phyloP scores from a whole-genome alignment of 2,113 vertebrate species.

The Regulus satrapa region DNA sequence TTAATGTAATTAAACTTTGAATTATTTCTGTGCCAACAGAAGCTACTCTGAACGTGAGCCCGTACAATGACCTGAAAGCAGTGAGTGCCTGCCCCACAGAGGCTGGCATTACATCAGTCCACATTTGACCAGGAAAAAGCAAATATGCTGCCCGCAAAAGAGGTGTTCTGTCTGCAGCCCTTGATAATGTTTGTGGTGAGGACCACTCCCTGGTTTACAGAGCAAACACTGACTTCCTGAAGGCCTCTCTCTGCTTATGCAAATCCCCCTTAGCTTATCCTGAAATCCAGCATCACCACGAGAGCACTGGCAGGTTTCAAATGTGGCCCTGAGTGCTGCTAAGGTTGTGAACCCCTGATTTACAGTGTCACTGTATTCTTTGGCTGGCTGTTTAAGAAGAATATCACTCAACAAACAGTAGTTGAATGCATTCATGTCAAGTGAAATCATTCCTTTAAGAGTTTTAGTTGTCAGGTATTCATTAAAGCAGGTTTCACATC shows the following conservation, averaged over 20 bases:
- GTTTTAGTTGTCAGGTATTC: slow-evolving; percentile 76
- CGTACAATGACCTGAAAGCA: not conserved
- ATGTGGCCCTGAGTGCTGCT: rapidly evolving
- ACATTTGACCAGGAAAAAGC: not conserved
- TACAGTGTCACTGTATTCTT: slow-evolving; percentile 9
- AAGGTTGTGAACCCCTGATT: not conserved
- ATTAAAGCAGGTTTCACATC: slow-evolving; percentile 72
- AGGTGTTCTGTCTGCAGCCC: not conserved
- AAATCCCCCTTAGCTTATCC: not conserved
- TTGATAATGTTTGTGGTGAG: not conserved
- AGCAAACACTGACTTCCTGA: not conserved
- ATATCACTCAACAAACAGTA: slow-evolving; percentile 64
- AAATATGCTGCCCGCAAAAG: not conserved
- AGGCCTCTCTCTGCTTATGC: not conserved
- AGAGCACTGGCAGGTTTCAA: not conserved
- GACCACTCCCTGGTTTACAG: not conserved
- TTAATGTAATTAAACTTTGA: not conserved
- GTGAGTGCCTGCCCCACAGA: not conserved
- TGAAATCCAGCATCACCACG: not conserved
- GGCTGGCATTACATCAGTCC: rapidly evolving
- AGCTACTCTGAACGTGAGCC: not conserved
- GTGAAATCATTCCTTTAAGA: slow-evolving; percentile 67
- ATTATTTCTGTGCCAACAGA: not conserved
- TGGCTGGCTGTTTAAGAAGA: slow-evolving; percentile 57
- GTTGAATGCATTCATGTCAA: slow-evolving; percentile 67